Evolutionary conservation across 2,797 vertebrate genomes (phyloP).

Genomic region (Harpagifer antarcticus): DNA sequence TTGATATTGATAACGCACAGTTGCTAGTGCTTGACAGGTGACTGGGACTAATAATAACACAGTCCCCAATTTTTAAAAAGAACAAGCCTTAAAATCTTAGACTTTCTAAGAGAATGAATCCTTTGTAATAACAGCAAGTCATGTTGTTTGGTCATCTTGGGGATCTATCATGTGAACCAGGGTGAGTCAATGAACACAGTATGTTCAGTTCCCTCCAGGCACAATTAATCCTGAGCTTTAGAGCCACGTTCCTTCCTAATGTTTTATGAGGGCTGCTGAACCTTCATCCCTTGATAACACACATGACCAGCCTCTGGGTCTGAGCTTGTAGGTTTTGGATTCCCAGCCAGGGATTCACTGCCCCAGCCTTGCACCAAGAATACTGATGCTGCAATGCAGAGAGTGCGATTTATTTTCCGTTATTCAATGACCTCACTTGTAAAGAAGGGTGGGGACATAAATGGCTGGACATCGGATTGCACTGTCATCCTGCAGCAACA

Average conservation of each 20-base stretch:
- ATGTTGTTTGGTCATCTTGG: conserved; percentile 3
- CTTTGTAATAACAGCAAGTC: conserved; percentile 34
- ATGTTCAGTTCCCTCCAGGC: conserved; percentile 32
- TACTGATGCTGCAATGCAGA: conserved; percentile 65
- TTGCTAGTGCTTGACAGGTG: background rate
- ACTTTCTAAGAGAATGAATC: conserved; percentile 2
- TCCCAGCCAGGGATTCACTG: background rate
- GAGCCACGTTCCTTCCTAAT: background rate
- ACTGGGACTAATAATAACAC: conserved; percentile 2
- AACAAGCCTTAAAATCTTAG: background rate
- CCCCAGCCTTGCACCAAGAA: conserved; percentile 4
- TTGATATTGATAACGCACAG: too few species aligned
- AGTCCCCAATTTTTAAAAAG: background rate
- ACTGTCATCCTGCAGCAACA: conserved; percentile 9
- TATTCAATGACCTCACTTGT: conserved; percentile 36
- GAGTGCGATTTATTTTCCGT: conserved; percentile 12
- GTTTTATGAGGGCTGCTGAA: conserved; percentile 28
- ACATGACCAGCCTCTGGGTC: conserved; percentile 37
- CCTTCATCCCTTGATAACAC: conserved; percentile 34
- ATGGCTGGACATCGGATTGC: conserved; percentile 18
- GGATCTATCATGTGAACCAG: conserved; percentile 63
- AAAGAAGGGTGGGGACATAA: conserved; percentile 27
- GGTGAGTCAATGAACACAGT: conserved; percentile 55
- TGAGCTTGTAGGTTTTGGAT: conserved; percentile 22
- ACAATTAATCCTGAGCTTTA: conserved; percentile 7